These are phyloP conservation scores for Tribolium madens DNA, from an alignment of 1,140 invertebrate genomes.

Conservation along the genomic window DNA sequence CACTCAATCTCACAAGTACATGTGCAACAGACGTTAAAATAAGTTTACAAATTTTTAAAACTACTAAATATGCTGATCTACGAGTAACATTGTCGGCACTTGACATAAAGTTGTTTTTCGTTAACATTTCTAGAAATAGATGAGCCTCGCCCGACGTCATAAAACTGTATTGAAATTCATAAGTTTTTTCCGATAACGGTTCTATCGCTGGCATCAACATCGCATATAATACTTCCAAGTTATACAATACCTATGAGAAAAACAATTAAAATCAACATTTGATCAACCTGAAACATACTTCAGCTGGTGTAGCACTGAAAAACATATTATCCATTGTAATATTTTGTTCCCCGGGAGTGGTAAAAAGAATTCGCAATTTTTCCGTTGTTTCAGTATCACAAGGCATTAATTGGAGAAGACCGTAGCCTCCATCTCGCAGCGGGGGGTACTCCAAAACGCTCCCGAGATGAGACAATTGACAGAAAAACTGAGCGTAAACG, in stretches of 20 bases:
- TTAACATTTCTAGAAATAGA: slow-evolving; percentile 85
- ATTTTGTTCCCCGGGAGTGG: slow-evolving; percentile 60
- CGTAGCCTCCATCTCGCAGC: slow-evolving; percentile 87
- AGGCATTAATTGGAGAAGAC: slow-evolving; percentile 90
- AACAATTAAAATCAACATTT: slow-evolving; percentile 12
- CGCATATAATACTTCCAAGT: slow-evolving; percentile 86
- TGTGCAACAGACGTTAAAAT: slow-evolving; percentile 89
- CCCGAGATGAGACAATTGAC: slow-evolving; percentile 91
- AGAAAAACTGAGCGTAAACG: slow-evolving; percentile 88
- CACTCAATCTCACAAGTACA: slow-evolving; percentile 75
- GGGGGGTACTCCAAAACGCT: slow-evolving; percentile 83
- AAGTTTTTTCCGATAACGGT: slow-evolving; percentile 83
- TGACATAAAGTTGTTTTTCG: slow-evolving; percentile 88
- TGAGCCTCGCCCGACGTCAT: slow-evolving; percentile 87
- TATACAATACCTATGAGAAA: slow-evolving; percentile 61
- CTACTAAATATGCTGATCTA: slow-evolving; percentile 86
- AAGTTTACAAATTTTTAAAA: slow-evolving; percentile 90
- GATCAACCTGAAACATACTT: slow-evolving; percentile 68
- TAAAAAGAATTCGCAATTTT: slow-evolving; percentile 73
- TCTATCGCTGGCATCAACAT: slow-evolving; percentile 92
- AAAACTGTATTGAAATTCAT: slow-evolving; percentile 91
- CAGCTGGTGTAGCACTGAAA: slow-evolving; percentile 79
- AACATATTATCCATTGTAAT: slow-evolving; percentile 78
- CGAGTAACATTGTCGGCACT: slow-evolving; percentile 84
- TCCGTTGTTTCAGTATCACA: slow-evolving; percentile 83